Evolutionary conservation across 2,113 vertebrate genomes (phyloP), one percentile per base, ranked within the genome.

Genomic region (Nothobranchius furzeri): DNA sequence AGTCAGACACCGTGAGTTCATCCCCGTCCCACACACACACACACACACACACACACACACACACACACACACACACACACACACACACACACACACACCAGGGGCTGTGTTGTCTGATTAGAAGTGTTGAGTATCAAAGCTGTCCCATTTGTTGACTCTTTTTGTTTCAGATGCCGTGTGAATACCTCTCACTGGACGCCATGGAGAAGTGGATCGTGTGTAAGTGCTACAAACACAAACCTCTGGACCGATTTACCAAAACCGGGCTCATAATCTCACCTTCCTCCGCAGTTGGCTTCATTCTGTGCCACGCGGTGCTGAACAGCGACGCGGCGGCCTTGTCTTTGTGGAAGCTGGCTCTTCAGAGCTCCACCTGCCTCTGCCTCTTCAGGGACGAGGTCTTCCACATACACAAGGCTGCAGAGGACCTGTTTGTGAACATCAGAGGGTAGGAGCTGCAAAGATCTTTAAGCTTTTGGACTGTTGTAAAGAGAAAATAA

Each of bases 151-250:
- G 14, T n/a, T 6, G 1, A 25, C 14, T 7, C 0, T 43, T 45
- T 59, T 35, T 13, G 9, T 13, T 14, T 60, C 37, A 80, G 98
- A 99, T 99, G 97, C 97, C 98, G 0, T 99, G 97, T 93, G 97
- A 99, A 94, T 99, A 98, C 80, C 93, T 99, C 7, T 99, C 98
- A 46, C 90, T 99, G 92, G 98, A 99, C 85, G 68, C 95, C 15
- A 99, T 99, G 98, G 98, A 99, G 86, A 99, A 99, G 87, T 99
- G 97, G 98, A 98, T 99, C 46, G 96, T 99, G 69, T 98, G 98
- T 99, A 93, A 97, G 98, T 98, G 7, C 11, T 3, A 20, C 17
- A 46, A 7, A 37, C 25, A 12, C 0, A 3, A 37, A 3, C 40
- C 10, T n/a, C 3, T 50, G 11, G 49, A 10, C 0, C 6, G 49